Base-by-base conservation (phyloP, 1,140 invertebrate genomes). In the Drosophila watanabei region DNA sequence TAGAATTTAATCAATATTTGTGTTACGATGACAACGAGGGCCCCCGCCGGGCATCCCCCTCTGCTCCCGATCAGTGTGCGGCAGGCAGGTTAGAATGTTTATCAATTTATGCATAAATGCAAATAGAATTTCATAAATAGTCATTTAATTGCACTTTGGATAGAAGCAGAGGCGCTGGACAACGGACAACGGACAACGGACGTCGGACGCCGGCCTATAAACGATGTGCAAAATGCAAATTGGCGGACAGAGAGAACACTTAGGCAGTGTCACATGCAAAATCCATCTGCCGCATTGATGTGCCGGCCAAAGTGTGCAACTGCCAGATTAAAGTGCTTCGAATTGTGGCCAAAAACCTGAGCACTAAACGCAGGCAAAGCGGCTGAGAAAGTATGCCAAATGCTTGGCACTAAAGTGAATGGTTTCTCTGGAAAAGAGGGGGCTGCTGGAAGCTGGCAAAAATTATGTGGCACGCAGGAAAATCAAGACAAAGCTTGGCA, bases 121-220 rank as follows among this genome's bases (percentile, higher is more conserved):
- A 90, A 89, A 89, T 89, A 85, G 85, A 89, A 85, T 89, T 89
- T 82, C 78, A 89, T 89, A 89, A 89, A 90, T 89, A 82, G 86
- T 90, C 86, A 89, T 89, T 89, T 89, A 91, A 89, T 86, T 86
- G 85, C 86, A 87, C 80, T 87, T 89, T 80, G 49, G 71, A 58
- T 60, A 43, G 76, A 18, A 57, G 32, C 54, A 61, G 49, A 33
- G 45, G 54, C 54, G 35, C 35, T 30, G 37, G n/a, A 28, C 16
- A 33, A 7, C 18, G 20, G 41, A 24, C 43, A 9, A 4, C 7
- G 39, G 41, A 41, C 16, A 16, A n/a, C 20, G 43, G 20, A 46
- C 48, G 48, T 6, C 48, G 28, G 48, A 51, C 46, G 48, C 8
- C 18, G 20, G 49, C 61, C 80, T 32, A 69, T 78, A 86, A 87